Evolutionary conservation across 2,113 vertebrate genomes (phyloP), one percentile per base, ranked within the genome.

Genomic region (Speoplatyrhinus poulsoni): DNA sequence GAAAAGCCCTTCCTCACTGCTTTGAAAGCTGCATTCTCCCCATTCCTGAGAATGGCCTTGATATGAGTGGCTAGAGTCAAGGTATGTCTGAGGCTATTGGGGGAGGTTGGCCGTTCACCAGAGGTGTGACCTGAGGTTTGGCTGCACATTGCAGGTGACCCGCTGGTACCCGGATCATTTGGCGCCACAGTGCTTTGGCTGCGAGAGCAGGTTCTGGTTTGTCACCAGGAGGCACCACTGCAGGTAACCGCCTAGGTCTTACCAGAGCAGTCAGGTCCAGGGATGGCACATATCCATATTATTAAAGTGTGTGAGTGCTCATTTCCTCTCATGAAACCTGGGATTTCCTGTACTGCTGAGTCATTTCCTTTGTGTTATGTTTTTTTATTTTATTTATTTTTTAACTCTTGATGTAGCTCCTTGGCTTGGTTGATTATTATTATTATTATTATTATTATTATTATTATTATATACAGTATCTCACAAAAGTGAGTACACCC

Each of bases 121-220:
- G 46, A 32, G n/a, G 17, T 55, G 49, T 64, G 33, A 76, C 48
- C 53, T 72, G 66, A 73, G 63, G 36, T 16, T 15, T 62, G 57
- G 61, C 53, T 84, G 55, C 91, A 46, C 71, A 57, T 88, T 83
- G 6, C 89, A 99, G 97, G 95, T 99, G 90, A 98, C 96, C 0
- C 95, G 96, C 70, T 99, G 97, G 97, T 96, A 97, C 53, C 96
- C 97, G 1, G 97, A 99, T 85, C 96, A 98, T 89, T 88, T 99
- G 65, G 97, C 96, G 0, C 95, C 95, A 3, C 97, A 98, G 79
- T 99, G 96, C 93, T 97, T 98, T 0, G 95, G 96, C 80, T 99
- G 97, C 2, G 95, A 98, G 89, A 96, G 94, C 75, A 81, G 92
- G 57, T 99, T 99, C 91, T 99, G 97, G 96, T 93, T 99, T 0